Evolutionary conservation across 2,888 invertebrate genomes (phyloP), one percentile per base, ranked within the genome.

Genomic region (Capitulum mitella): DNA sequence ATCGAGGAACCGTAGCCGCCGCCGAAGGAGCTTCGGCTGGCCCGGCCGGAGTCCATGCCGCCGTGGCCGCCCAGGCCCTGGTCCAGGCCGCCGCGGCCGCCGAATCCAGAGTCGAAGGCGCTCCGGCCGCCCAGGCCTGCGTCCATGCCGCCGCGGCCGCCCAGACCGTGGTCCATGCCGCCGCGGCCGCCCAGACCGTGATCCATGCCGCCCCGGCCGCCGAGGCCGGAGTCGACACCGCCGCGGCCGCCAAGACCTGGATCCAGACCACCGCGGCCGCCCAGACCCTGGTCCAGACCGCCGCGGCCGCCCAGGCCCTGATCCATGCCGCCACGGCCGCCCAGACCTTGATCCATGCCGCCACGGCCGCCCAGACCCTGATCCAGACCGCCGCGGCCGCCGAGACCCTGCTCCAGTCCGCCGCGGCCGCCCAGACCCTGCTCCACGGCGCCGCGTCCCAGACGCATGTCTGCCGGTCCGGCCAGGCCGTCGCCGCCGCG

Each of bases 401-500:
- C 58, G 58, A 64, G 64, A 5, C 32, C 64, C 3, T 32, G 32
- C 14, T 58, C 58, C 29, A 64, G 5, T 5, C 43, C 43, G 5
- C 43, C 43, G 12, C 43, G 43, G 43, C 43, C 29, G 58, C 58
- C 58, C 58, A 58, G 58, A 0, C 58, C n/a, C 0, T 22, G 22
- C 19, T 51, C 19, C 14, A 16, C 0, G 51, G 19, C 61, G 79
- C 34, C 78, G 79, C n/a, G 61, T 48, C 43, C 46, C 43, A 48
- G n/a, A 5, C 76, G 43, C 40, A 51, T n/a, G 48, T 34, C 48
- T 26, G 70, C 64, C 32, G 51, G 74, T 43, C 75, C 76, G 8
- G 64, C 78, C 61, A 74, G 51, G 29, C 75, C 75, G 29, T 70
- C 46, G 76, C 84, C 6, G 86, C 86, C 40, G 85, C 85, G 46